These are phyloP conservation scores for Euclidia mi DNA, from an alignment of 2,888 invertebrate species.

Conservation along the genomic window DNA sequence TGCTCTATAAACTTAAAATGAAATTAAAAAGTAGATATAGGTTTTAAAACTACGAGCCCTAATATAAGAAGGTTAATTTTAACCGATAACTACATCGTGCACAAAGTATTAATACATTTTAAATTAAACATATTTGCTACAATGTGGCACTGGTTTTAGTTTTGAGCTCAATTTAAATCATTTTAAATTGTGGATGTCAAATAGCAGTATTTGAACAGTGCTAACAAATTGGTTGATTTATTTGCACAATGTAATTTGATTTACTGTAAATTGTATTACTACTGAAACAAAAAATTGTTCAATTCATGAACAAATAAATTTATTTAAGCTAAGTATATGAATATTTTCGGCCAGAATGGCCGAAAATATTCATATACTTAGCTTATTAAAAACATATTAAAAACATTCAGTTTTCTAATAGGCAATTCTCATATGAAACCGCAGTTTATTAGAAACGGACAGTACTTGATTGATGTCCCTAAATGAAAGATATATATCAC, in stretches of 20 bases:
- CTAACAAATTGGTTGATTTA: slow-evolving; percentile 17
- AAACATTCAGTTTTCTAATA: slow-evolving; percentile 23
- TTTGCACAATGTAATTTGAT: slow-evolving; percentile 4
- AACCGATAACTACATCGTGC: too few species aligned
- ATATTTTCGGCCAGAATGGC: too few species aligned
- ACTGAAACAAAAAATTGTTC: not conserved
- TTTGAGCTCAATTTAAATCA: not conserved
- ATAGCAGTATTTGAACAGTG: slow-evolving; percentile 14
- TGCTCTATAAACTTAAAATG: too few species aligned
- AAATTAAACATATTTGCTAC: too few species aligned
- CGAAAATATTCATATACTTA: too few species aligned
- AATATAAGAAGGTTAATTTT: too few species aligned
- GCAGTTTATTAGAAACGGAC: slow-evolving; percentile 69
- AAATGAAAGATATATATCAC: slow-evolving; percentile 83
- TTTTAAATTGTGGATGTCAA: slow-evolving; percentile 6
- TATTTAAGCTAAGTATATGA: not conserved
- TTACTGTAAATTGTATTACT: not conserved
- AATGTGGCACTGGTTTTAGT: too few species aligned
- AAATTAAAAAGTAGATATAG: too few species aligned
- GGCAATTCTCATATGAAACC: slow-evolving; percentile 48
- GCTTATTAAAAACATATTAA: not conserved
- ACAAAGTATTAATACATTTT: slow-evolving; percentile 14
- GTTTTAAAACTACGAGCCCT: too few species aligned
- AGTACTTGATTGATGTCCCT: slow-evolving; percentile 74
- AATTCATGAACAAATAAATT: not conserved